Evolutionary conservation across 2,888 invertebrate genomes (phyloP).

Genomic region (Epinotia demarniana): DNA sequence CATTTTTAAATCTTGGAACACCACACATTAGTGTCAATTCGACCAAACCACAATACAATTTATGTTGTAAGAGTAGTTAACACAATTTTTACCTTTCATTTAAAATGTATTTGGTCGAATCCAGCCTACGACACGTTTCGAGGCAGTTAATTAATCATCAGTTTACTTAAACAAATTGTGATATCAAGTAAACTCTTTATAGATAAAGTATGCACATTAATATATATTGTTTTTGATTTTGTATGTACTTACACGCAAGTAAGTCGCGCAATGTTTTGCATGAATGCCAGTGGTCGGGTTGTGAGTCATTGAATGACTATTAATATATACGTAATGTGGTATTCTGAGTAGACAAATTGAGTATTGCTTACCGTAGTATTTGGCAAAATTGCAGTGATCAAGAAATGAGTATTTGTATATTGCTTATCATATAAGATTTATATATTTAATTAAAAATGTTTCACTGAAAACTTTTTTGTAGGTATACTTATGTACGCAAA

Average conservation of each 20-base stretch:
- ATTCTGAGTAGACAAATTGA: slow-evolving; percentile 63
- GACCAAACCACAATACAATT: background rate
- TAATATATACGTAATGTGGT: slow-evolving; percentile 58
- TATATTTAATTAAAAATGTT: slow-evolving; percentile 49
- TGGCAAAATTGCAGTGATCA: slow-evolving; percentile 65
- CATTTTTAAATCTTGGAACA: background rate
- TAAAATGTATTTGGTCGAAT: background rate
- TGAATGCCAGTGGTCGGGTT: slow-evolving; percentile 67
- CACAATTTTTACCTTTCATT: background rate
- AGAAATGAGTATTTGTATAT: slow-evolving; percentile 60
- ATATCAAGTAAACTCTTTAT: background rate
- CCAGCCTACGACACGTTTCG: background rate
- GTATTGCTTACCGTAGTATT: slow-evolving; percentile 74
- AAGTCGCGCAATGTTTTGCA: slow-evolving; percentile 69
- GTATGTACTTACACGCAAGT: slow-evolving; percentile 61
- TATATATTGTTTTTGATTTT: slow-evolving; percentile 46
- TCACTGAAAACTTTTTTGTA: slow-evolving; percentile 55
- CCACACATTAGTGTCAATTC: background rate
- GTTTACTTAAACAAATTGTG: background rate
- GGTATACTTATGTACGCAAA: slow-evolving; percentile 56
- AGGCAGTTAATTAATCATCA: background rate
- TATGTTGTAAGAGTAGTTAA: background rate
- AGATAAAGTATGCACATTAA: slow-evolving; percentile 27
- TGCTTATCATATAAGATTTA: slow-evolving; percentile 63
- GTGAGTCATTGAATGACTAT: slow-evolving; percentile 60